These are phyloP conservation scores for Lasioglossum oenotherae DNA, from an alignment of 2,888 invertebrate species.

Conservation along the genomic window DNA sequence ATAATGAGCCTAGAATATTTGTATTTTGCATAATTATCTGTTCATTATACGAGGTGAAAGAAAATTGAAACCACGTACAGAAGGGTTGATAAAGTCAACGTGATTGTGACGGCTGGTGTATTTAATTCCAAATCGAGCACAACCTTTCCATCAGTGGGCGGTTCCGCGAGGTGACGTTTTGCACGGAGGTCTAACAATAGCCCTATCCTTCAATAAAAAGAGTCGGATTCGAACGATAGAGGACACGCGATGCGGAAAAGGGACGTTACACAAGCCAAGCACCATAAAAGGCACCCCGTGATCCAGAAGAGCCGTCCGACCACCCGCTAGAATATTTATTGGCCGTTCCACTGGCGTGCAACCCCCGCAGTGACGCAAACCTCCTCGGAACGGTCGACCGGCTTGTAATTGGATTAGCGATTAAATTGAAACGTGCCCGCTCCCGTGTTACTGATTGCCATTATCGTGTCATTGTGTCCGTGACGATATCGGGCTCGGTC, in stretches of 20 bases:
- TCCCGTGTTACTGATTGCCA: conserved; percentile 46
- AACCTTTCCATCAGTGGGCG: not conserved
- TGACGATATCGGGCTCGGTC: conserved; percentile 10
- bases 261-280: not conserved
- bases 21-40: not conserved
- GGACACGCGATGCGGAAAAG: conserved; percentile 3
- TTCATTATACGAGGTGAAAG: too few relatives aligned
- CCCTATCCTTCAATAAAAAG: not conserved
- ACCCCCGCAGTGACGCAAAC: conserved; percentile 22
- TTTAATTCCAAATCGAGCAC: not conserved
- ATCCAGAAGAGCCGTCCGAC: not conserved
- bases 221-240: not conserved
- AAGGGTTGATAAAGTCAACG: too few relatives aligned
- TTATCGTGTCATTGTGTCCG: conserved; percentile 37
- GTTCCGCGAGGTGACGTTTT: not conserved
- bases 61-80: too few relatives aligned
- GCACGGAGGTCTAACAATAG: not conserved
- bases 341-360: not conserved
- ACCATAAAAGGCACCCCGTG: not conserved
- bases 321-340: conserved; percentile 10
- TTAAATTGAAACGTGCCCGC: conserved; percentile 34
- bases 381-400: not conserved
- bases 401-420: conserved; percentile 42
- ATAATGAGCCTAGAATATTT: not conserved
- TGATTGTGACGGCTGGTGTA: not conserved